A percentile compares a stretch with the other conserved stretches of the same genome.
Evolutionary conservation across 2,888 invertebrate genomes (phyloP).

Genomic region (Megastigmus dorsalis): DNA sequence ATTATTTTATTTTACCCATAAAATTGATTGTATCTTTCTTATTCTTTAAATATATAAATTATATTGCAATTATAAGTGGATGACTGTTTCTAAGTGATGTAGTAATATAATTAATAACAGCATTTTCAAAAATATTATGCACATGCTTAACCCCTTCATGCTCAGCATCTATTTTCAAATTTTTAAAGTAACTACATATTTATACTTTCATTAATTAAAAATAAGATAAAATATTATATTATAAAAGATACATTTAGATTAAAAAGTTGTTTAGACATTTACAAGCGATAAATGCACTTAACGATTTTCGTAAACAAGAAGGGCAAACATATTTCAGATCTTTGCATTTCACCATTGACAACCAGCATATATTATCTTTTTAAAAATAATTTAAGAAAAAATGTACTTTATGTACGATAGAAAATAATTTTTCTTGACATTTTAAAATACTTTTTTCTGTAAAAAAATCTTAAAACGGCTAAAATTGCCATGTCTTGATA

Average conservation of each 20-base stretch:
- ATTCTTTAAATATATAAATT: constrained; percentile 28
- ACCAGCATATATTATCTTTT: constrained; percentile 7
- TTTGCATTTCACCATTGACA: constrained; percentile 5
- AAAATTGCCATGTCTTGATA: constrained; percentile 22
- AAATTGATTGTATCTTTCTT: constrained; percentile 23
- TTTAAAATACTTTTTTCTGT: constrained; percentile 45
- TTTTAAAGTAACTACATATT: constrained; percentile 7
- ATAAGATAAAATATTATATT: not conserved
- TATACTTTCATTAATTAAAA: not conserved
- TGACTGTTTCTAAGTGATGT: not conserved
- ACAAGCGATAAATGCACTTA: not conserved
- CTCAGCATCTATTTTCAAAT: not conserved
- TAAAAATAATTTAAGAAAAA: constrained; percentile 28
- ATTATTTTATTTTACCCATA: too few relatives aligned
- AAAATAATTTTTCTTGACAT: constrained; percentile 40
- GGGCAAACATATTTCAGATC: constrained; percentile 32
- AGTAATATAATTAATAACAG: not conserved
- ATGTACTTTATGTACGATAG: constrained; percentile 22
- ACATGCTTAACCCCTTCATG: constrained; percentile 16
- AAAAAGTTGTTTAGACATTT: constrained; percentile 6
- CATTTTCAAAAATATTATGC: constrained; percentile 3
- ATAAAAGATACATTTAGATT: not conserved
- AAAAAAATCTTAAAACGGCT: constrained; percentile 43
- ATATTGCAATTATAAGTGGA: constrained; percentile 34
- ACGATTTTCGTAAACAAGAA: constrained; percentile 12